These are phyloP conservation scores for Eremophila alpestris DNA, from an alignment of 2,797 vertebrate genomes.

Conservation along the genomic window DNA sequence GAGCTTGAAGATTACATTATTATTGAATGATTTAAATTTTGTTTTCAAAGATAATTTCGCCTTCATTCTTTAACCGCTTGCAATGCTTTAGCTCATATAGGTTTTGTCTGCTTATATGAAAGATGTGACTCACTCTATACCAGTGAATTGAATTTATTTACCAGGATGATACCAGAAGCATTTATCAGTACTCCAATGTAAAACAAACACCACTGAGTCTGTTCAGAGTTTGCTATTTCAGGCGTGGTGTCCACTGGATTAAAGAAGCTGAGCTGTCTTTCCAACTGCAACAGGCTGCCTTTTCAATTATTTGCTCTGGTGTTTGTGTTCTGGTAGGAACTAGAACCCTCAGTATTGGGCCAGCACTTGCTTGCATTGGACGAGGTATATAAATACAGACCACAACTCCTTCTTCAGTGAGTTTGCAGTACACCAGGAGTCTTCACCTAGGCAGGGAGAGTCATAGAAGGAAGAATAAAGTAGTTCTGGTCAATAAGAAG, in stretches of 20 bases:
- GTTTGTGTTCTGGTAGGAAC: background rate
- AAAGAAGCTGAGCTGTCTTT: background rate
- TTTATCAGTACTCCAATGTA: background rate
- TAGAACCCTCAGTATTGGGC: no score
- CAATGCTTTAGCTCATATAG: background rate
- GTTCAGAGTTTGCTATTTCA: background rate
- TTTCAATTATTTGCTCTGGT: background rate
- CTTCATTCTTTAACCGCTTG: background rate
- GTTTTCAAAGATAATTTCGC: background rate
- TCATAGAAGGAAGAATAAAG: background rate
- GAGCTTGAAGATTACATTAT: background rate
- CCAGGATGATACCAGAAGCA: background rate
- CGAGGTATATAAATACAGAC: fast-evolving
- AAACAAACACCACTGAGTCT: background rate
- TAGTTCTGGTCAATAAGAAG: no score
- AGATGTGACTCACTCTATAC: background rate
- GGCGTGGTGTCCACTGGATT: background rate
- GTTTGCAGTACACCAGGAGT: background rate
- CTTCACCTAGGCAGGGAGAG: background rate
- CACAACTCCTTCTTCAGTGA: background rate
- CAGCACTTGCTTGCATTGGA: background rate
- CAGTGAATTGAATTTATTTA: background rate
- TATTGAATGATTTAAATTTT: background rate
- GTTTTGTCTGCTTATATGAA: background rate
- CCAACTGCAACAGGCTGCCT: background rate